phyloP scores from a whole-genome alignment of 2,113 vertebrate species.

The Vireo altiloquus region DNA sequence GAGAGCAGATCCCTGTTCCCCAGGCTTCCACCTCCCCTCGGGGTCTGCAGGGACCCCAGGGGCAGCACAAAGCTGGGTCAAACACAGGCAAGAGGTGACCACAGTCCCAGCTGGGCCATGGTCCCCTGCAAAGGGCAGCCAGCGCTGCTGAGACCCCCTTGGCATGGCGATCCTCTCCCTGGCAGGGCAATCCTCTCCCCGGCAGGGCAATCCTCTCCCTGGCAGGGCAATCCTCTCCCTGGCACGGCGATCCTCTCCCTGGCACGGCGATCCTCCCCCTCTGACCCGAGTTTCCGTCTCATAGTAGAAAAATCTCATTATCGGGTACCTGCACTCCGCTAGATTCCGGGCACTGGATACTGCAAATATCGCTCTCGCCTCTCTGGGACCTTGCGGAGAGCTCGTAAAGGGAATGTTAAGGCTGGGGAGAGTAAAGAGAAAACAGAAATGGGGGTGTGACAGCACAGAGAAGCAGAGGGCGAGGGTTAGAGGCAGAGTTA shows the following conservation, averaged over 20 bases:
- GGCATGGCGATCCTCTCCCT: background rate
- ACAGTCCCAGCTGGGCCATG: background rate
- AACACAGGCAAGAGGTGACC: fast-evolving
- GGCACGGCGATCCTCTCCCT: too few species aligned
- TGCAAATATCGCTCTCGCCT: background rate
- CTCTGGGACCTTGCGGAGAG: background rate
- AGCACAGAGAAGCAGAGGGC: background rate
- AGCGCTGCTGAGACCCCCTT: fast-evolving
- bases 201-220: background rate
- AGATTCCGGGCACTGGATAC: background rate
- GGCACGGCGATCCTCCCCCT: background rate
- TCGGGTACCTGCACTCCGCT: background rate
- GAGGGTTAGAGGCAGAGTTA: background rate
- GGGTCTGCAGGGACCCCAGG: background rate
- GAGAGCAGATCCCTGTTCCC: fast-evolving
- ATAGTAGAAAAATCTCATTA: background rate
- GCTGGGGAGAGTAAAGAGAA: background rate
- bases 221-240: background rate
- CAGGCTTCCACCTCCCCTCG: fast-evolving
- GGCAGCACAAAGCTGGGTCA: background rate
- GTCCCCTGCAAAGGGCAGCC: background rate
- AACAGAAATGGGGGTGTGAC: background rate
- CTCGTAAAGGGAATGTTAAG: background rate
- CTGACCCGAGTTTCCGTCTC: background rate
- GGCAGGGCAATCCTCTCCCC: background rate